phyloP scores from a whole-genome alignment of 2,797 vertebrate genomes.

The Dipus sagitta region DNA sequence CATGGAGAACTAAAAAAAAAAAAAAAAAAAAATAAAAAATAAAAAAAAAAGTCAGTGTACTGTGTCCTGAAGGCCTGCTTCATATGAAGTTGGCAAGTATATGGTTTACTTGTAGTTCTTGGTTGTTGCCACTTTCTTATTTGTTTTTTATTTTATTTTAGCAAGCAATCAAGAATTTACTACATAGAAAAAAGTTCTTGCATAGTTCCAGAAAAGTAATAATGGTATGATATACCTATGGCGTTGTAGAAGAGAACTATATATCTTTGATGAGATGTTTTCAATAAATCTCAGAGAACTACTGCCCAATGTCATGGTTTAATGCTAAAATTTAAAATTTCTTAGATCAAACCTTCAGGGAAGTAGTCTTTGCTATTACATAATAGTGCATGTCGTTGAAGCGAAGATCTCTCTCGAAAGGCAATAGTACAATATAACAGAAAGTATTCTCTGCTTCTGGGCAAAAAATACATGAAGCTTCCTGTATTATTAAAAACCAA shows the following conservation, averaged over 20 bases:
- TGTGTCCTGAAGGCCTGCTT: not conserved
- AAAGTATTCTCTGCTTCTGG: not conserved
- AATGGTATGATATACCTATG: not conserved
- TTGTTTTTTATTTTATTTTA: not conserved
- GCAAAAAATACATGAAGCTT: not conserved
- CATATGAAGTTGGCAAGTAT: not conserved
- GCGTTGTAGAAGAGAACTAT: not conserved
- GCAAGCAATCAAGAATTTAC: not conserved
- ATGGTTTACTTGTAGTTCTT: not conserved
- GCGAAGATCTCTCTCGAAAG: not conserved
- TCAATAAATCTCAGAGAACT: not conserved
- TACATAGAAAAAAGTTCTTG: not conserved
- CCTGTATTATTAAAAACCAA: not conserved
- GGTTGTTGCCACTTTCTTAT: not conserved
- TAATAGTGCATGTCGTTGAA: not conserved
- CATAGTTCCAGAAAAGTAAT: not conserved
- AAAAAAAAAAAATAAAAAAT: too few species aligned
- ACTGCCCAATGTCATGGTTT: not conserved
- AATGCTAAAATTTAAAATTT: slow-evolving; percentile 23
- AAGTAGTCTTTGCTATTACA: not conserved
- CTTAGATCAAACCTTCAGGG: not conserved
- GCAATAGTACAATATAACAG: not conserved
- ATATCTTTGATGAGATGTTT: not conserved
- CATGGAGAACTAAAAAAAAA: not conserved
- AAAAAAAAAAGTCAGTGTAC: not conserved